Conservation (phyloP, 2,113 vertebrate genomes). For the Nannospalax galili region DNA sequence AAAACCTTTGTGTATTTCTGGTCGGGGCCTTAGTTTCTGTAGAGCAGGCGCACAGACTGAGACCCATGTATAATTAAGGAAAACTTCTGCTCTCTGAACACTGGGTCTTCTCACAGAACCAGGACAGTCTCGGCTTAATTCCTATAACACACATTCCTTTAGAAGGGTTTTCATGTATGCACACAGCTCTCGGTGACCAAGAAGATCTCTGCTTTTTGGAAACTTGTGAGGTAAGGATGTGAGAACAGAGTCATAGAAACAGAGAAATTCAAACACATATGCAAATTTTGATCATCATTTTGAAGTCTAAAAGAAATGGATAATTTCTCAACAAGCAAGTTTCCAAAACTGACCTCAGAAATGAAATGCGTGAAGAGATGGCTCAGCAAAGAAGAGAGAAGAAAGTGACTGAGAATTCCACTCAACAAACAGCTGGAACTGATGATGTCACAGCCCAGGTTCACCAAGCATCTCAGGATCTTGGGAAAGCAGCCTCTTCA, state of each 20-base stretch:
- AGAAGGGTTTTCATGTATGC: background rate
- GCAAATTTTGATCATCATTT: background rate
- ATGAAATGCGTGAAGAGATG: background rate
- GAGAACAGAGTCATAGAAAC: background rate
- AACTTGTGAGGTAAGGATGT: too few relatives aligned
- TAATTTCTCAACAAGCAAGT: background rate
- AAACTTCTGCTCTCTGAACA: too few relatives aligned
- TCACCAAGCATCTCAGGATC: background rate
- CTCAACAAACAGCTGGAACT: background rate
- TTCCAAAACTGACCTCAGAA: background rate
- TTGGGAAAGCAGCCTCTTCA: background rate
- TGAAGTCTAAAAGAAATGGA: constrained; percentile 13
- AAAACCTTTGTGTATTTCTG: too few relatives aligned
- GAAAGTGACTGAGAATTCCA: background rate
- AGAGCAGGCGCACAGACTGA: too few relatives aligned
- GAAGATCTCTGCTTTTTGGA: constrained; percentile 11
- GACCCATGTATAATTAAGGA: too few relatives aligned
- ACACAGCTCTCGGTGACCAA: background rate
- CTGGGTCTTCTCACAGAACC: too few relatives aligned
- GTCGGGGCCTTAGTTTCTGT: too few relatives aligned
- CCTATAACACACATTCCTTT: background rate
- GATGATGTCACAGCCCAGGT: background rate
- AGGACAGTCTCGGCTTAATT: too few relatives aligned
- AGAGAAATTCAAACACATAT: background rate
- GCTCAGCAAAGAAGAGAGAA: background rate